phyloP scores from a whole-genome alignment of 64 coral and sea anemone species.

The Porites lutea region DNA sequence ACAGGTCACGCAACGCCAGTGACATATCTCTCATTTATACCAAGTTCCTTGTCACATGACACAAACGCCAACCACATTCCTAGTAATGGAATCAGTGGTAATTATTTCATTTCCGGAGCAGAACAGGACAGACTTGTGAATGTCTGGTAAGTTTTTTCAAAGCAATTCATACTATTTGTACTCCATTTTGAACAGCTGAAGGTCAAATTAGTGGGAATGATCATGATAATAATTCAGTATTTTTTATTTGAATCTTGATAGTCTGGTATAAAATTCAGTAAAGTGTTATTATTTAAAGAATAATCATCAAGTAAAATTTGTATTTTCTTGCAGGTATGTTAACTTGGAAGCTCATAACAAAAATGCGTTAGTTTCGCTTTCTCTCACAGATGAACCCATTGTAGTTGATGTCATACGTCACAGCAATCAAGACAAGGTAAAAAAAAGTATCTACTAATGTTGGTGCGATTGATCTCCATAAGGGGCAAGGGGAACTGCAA shows the following conservation, averaged over 20 bases:
- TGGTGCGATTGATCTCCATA: no score
- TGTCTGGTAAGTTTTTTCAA: constrained; percentile 72
- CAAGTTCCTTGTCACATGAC: constrained; percentile 63
- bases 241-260: background rate
- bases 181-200: no score
- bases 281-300: background rate
- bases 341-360: constrained; percentile 80
- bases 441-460: background rate
- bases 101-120: constrained; percentile 94
- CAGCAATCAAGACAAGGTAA: constrained; percentile 81
- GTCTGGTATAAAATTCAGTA: background rate
- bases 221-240: no score
- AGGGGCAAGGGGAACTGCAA: no score
- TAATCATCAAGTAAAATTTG: background rate
- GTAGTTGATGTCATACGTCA: constrained; percentile 80
- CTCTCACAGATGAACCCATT: constrained; percentile 80
- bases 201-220: no score
- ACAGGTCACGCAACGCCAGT: constrained; percentile 92
- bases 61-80: constrained; percentile 77
- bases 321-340: constrained; percentile 69
- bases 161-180: background rate
- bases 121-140: constrained; percentile 90
- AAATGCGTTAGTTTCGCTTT: constrained; percentile 89
- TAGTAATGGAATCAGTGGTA: constrained; percentile 69
- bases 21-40: constrained; percentile 78